Percentiles rank a stretch among this genome's conserved stretches.
These are phyloP conservation scores for Typhlichthys subterraneus DNA, from an alignment of 2,797 vertebrate species.

Conservation along the genomic window DNA sequence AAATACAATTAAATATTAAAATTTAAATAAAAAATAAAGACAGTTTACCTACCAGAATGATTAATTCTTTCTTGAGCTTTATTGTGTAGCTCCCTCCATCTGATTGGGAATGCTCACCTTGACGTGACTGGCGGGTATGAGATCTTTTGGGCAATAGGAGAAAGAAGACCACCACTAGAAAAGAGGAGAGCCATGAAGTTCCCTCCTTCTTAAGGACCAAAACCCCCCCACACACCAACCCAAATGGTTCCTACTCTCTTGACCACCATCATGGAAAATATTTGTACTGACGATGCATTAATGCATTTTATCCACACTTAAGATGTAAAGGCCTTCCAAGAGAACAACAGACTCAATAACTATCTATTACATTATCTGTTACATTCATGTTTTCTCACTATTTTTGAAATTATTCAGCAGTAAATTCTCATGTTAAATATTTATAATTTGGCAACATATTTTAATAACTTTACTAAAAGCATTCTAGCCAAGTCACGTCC, in stretches of 20 bases:
- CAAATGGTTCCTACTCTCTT: slow-evolving; percentile 56
- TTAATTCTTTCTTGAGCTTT: slow-evolving; percentile 42
- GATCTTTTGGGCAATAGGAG: slow-evolving; percentile 52
- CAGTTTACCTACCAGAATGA: slow-evolving; percentile 57
- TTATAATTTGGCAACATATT: no score
- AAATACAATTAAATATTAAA: not conserved
- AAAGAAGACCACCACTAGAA: slow-evolving; percentile 65
- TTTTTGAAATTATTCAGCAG: not conserved
- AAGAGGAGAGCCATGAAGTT: slow-evolving; percentile 69
- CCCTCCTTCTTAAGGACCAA: slow-evolving; percentile 71
- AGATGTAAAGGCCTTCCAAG: not conserved
- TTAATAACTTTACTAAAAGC: no score
- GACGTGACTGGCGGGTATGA: slow-evolving; percentile 44
- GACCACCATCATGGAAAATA: slow-evolving; percentile 64
- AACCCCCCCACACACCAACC: slow-evolving; percentile 46
- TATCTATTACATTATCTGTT: not conserved
- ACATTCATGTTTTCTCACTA: not conserved
- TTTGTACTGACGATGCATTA: slow-evolving; percentile 57
- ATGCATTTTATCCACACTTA: slow-evolving; percentile 13
- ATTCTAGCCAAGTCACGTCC: no score
- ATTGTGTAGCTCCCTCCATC: slow-evolving; percentile 63
- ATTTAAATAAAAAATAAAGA: not conserved
- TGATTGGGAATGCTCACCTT: slow-evolving; percentile 48
- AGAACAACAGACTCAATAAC: not conserved
- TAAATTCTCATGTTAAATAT: no score